Evolutionary conservation across 2,888 invertebrate species (phyloP).

Genomic region (Pristionchus arcanus): DNA sequence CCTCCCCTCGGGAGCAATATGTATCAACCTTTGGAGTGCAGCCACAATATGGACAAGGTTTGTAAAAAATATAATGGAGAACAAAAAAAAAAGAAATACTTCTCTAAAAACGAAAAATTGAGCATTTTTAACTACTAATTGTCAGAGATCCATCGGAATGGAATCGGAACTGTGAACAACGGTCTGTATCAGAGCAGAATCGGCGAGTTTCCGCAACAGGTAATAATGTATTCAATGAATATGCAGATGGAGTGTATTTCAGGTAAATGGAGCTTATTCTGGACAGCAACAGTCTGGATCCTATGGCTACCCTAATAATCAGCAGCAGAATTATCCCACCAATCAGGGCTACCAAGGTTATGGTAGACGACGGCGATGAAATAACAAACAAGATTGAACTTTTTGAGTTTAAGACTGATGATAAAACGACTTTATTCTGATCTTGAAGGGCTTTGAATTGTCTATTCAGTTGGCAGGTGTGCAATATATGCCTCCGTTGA

Average conservation of each 20-base stretch:
- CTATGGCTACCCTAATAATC: neutral
- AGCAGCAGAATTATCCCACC: neutral
- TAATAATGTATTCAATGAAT: neutral
- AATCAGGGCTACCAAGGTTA: neutral
- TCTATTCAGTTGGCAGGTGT: neutral
- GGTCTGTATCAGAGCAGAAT: neutral
- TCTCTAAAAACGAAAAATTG: no score
- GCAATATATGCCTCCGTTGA: conserved; percentile 29
- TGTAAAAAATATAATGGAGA: neutral
- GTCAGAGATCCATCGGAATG: neutral
- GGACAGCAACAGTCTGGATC: neutral
- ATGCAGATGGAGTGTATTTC: no score
- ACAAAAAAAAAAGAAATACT: no score
- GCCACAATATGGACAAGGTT: neutral
- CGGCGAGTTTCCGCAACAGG: neutral
- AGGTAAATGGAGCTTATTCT: neutral
- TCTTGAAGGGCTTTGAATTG: neutral
- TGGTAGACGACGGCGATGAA: neutral
- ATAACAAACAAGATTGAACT: neutral
- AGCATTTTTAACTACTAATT: no score
- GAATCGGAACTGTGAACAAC: neutral
- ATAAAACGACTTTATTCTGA: neutral
- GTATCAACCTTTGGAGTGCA: neutral
- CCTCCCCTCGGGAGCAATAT: neutral
- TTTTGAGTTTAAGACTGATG: neutral